These are phyloP conservation scores for Sesia apiformis DNA, from an alignment of 2,888 invertebrate species.

Conservation along the genomic window DNA sequence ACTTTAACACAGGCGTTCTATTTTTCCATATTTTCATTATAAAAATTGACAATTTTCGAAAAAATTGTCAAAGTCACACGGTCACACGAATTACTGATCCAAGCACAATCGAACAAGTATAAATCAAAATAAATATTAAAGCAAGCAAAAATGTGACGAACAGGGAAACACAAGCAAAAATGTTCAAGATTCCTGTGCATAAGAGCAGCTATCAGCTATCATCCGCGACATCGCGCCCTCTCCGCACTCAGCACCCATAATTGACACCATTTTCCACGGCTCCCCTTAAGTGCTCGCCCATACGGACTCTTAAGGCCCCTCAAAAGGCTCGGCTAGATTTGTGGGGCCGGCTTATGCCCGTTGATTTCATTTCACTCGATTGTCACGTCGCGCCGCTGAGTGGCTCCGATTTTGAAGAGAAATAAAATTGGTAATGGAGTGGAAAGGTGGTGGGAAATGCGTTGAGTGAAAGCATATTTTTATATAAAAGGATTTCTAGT, in stretches of 20 bases:
- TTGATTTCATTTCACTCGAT: slow-evolving; percentile 66
- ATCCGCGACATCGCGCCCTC: background rate
- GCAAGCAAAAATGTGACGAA: too few relatives aligned
- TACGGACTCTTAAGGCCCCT: slow-evolving; percentile 19
- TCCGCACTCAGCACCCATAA: slow-evolving; percentile 63
- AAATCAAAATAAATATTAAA: too few relatives aligned
- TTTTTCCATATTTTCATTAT: too few relatives aligned
- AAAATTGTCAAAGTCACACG: too few relatives aligned
- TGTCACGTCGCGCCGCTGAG: slow-evolving; percentile 62
- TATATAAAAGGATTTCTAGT: slow-evolving; percentile 1
- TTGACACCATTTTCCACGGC: slow-evolving; percentile 63
- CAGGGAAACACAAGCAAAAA: too few relatives aligned
- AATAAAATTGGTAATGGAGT: slow-evolving; percentile 71
- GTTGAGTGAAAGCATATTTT: slow-evolving; percentile 30
- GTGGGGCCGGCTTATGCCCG: slow-evolving; percentile 62
- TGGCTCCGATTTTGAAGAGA: slow-evolving; percentile 56
- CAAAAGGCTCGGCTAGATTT: slow-evolving; percentile 58
- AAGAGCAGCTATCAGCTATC: background rate
- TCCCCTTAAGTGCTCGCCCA: slow-evolving; percentile 61
- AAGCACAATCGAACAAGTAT: too few relatives aligned
- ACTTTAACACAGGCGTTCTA: too few relatives aligned
- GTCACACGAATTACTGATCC: too few relatives aligned
- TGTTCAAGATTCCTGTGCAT: background rate
- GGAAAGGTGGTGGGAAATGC: slow-evolving; percentile 49
- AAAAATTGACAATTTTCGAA: too few relatives aligned